Conservation (phyloP, 2,888 invertebrate species). For the Muschampia plurimacula region DNA sequence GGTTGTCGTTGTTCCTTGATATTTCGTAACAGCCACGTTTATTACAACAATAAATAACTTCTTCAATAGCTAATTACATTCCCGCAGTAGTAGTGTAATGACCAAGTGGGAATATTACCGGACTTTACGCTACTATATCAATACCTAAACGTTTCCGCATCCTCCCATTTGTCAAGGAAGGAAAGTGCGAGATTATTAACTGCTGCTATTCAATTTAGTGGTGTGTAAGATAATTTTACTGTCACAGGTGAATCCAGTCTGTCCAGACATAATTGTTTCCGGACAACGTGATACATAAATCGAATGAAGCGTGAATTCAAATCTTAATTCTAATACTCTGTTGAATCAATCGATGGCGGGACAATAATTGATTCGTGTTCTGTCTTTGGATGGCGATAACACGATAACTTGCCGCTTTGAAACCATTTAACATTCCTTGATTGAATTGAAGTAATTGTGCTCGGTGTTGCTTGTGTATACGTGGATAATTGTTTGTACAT, state of each 20-base stretch:
- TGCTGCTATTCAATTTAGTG: constrained; percentile 37
- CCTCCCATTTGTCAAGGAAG: constrained; percentile 40
- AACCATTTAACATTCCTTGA: constrained; percentile 22
- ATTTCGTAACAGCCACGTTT: constrained; percentile 11
- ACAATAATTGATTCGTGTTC: constrained; percentile 67
- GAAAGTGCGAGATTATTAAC: constrained; percentile 37
- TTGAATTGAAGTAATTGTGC: constrained; percentile 20
- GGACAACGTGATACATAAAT: constrained; percentile 70
- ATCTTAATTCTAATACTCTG: constrained; percentile 49
- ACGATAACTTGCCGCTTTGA: constrained; percentile 42
- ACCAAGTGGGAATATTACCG: constrained; percentile 22
- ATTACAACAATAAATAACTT: constrained; percentile 27
- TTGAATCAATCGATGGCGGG: constrained; percentile 61
- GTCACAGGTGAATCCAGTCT: constrained; percentile 37
- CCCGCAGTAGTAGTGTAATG: neutral
- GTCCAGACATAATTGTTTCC: constrained; percentile 64
- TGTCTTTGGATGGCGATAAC: constrained; percentile 60
- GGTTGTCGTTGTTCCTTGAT: constrained; percentile 12
- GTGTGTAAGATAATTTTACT: constrained; percentile 40
- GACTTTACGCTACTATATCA: constrained; percentile 30
- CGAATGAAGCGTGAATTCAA: constrained; percentile 63
- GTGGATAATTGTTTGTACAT: constrained; percentile 44
- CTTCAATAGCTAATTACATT: constrained; percentile 34
- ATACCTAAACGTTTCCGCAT: constrained; percentile 32
- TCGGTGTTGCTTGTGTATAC: constrained; percentile 49